Base-by-base conservation (phyloP, 2,797 vertebrate species). In the Helostoma temminkii region DNA sequence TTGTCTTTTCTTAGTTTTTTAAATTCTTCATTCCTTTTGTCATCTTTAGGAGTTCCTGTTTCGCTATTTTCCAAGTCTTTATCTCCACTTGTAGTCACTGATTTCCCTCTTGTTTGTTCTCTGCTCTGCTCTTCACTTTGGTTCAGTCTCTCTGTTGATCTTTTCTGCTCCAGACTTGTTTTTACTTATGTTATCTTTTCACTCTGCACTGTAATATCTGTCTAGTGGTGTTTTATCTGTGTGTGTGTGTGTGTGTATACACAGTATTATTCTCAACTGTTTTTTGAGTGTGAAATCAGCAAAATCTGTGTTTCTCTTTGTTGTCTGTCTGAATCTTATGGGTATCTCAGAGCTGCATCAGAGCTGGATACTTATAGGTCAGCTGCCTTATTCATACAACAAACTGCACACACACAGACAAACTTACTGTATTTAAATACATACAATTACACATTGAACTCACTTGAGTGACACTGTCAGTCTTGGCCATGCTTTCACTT, bases 281-380 rank as follows among this genome's bases (percentile, higher is more conserved):
- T 50, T 55, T 47, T 2, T 39, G 36, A 78, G 46, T 60, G 50
- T 64, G 60, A 21, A 65, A 32, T 71, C 50, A 50, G 34, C 78
- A 80, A 46, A 81, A 67, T 60, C 34, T 70, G 19, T 65, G 22
- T 75, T 41, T 78, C n/a, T 83, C 64, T 83, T 70, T 42, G 60
- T 62, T 26, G 59, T 68, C 48, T 77, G 73, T 76, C 87, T 73
- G 80, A 91, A n/a, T n/a, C n/a, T n/a, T n/a, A n/a, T 91, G 88
- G 89, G 87, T 77, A 71, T 82, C 80, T n/a, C n/a, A n/a, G n/a
- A n/a, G n/a, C n/a, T 66, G 60, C 80, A 69, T 78, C 76, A 61
- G 48, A 79, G 74, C 75, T 71, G 81, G 80, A 87, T 32, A 3
- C 78, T 89, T 88, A 83, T 90, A 91, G 89, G 90, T 93, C 87